Evolutionary conservation across 2,113 vertebrate genomes (phyloP), one percentile per base, ranked within the genome.

Genomic region (Malurus elegans): DNA sequence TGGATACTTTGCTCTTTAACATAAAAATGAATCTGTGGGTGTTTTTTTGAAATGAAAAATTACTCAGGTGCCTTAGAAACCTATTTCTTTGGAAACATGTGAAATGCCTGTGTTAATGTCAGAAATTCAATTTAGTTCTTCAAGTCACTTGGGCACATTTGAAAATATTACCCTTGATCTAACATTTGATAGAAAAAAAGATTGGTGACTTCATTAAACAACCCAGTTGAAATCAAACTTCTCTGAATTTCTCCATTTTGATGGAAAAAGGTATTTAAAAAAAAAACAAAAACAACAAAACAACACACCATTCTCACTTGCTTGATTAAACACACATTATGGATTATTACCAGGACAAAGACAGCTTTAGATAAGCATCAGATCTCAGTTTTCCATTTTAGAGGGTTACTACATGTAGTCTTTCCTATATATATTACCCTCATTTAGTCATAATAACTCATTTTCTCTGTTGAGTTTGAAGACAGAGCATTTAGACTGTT

Each of bases 101-200:
- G 28, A 88, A 88, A 92, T 16, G 6, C 2, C 10, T 79, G 8
- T 25, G 16, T 34, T 61, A 75, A 7, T 25, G 58, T 51, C 71
- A 93, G 66, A 93, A 90, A 90, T 86, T 78, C 38, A 73, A 7
- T 90, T 88, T 19, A 47, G 12, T 71, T 91, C 64, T 84, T 95
- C 56, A 57, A 85, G 25, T 72, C 74, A 76, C 34, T 62, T 54
- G 64, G 71, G 42, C 26, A 79, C 21, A 50, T 73, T 54, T 85
- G n/a, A 92, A 95, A 91, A 85, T 76, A 72, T 58, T 92, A 62
- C 20, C 14, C 23, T 80, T 62, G 20, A 61, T 83, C 58, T 82
- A 65, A 40, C 13, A 48, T 47, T 25, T 51, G 19, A 31, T 26
- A 56, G 28, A 42, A 88, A 48, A 48, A 40, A 81, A 10, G 14